A percentile compares a stretch with the other conserved stretches of the same genome.
Conservation (phyloP, 2,888 invertebrate genomes). For the Scotopteryx bipunctaria region DNA sequence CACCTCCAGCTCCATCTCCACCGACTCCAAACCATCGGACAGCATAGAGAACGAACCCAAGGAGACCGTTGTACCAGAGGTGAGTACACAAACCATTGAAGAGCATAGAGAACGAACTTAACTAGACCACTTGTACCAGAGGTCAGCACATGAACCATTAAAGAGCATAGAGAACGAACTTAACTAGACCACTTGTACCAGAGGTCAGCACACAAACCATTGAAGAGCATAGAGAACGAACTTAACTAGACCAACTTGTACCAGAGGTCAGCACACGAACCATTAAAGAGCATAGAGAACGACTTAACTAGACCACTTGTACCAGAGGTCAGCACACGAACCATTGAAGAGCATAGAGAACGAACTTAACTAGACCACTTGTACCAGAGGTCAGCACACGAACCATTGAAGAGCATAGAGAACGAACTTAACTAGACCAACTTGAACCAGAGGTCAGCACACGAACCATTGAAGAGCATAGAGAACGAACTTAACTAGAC, state of each 20-base stretch:
- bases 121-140: too few relatives aligned
- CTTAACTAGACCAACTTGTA: too few relatives aligned
- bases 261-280: too few relatives aligned
- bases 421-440: too few relatives aligned
- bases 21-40: slow-evolving; percentile 70
- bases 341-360: not conserved
- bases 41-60: slow-evolving; percentile 43
- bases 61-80: slow-evolving; percentile 24
- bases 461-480: slow-evolving; percentile 61
- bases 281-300: slow-evolving; percentile 56
- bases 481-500: slow-evolving; percentile 39
- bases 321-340: slow-evolving; percentile 27
- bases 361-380: slow-evolving; percentile 2
- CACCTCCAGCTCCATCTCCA: slow-evolving; percentile 73
- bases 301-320: slow-evolving; percentile 20
- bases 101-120: not conserved
- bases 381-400: slow-evolving; percentile 28
- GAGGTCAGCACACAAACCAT: slow-evolving; percentile 27
- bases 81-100: not conserved
- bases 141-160: too few relatives aligned
- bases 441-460: too few relatives aligned
- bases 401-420: not conserved
- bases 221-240: not conserved
- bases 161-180: slow-evolving; percentile 50
- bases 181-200: slow-evolving; percentile 1